Base-by-base conservation (phyloP, 1,140 invertebrate species). In the Tetraneura akinire region DNA sequence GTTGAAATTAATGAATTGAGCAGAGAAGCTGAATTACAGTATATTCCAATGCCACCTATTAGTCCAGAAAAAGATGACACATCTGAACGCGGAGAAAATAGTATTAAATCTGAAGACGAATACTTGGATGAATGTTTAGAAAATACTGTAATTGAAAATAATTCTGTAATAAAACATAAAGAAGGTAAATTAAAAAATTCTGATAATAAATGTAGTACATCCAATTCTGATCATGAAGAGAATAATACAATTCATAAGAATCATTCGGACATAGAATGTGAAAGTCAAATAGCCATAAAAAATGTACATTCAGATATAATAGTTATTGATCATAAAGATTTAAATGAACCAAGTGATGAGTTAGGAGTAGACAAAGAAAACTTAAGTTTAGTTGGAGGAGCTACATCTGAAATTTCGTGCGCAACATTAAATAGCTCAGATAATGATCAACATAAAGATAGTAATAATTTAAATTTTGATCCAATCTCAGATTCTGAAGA, bases 101-200 rank as follows among this genome's bases (percentile, higher is more conserved):
- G 51, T 49, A 14, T 21, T 14, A 73, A 73, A 51, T 62, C 76
- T 51, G 87, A 87, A 81, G 88, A 88, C 81, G n/a, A n/a, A n/a
- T n/a, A n/a, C n/a, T n/a, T n/a, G n/a, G 89, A 88, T 5, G 88
- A 90, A 84, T 89, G 89, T 29, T 86, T 37, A 4, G 71, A 55
- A 78, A 60, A 45, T 3, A 62, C 26, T 62, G 32, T 23, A 55
- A 18, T 89, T 9, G 87, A 88, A 14, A 82, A 84, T 45, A 85
- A 85, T 70, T 82, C 84, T 26, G 85, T 84, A 53, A 83, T 83
- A 51, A 86, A 85, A 66, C 85, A 85, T 37, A 85, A 87, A 26
- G 87, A 87, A 18, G 85, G 86, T 21, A 85, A 86, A n/a, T n/a
- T n/a, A n/a, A n/a, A n/a, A n/a, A n/a, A n/a, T n/a, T n/a, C n/a